Conservation (phyloP, 1,140 invertebrate genomes). For the Nasonia vitripennis region DNA sequence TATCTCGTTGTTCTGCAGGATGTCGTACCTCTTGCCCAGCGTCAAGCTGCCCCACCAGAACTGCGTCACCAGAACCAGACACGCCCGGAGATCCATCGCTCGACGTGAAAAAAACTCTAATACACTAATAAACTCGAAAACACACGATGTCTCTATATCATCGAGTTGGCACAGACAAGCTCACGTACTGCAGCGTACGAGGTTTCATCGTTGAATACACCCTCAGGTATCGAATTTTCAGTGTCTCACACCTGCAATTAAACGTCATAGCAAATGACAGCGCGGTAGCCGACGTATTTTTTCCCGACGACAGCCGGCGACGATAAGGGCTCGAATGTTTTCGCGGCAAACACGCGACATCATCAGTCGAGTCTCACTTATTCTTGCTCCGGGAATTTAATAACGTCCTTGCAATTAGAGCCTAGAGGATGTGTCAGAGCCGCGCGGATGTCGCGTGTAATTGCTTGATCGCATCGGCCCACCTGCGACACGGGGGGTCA, state of each 20-base stretch:
- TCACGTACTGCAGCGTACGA: too few relatives aligned
- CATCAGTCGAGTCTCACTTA: not conserved
- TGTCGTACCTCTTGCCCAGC: not conserved
- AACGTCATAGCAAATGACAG: not conserved
- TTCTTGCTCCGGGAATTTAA: not conserved
- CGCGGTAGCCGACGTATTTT: not conserved
- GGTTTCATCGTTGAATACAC: too few relatives aligned
- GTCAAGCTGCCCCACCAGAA: not conserved
- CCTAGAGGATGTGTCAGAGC: not conserved
- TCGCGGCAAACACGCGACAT: not conserved
- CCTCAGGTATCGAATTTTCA: not conserved
- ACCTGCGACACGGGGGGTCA: too few relatives aligned
- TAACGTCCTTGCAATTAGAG: not conserved
- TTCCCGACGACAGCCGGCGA: not conserved
- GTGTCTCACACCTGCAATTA: not conserved
- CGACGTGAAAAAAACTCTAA: not conserved
- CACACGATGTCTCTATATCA: too few relatives aligned
- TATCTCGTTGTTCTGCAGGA: not conserved
- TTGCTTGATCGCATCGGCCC: too few relatives aligned
- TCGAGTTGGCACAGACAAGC: too few relatives aligned
- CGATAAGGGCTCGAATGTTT: constrained; percentile 8
- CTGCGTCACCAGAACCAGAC: not conserved
- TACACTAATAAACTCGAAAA: too few relatives aligned
- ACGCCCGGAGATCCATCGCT: not conserved
- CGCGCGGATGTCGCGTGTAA: not conserved